Evolutionary conservation across 2,888 invertebrate genomes (phyloP).

Genomic region (Itoplectis maculator): DNA sequence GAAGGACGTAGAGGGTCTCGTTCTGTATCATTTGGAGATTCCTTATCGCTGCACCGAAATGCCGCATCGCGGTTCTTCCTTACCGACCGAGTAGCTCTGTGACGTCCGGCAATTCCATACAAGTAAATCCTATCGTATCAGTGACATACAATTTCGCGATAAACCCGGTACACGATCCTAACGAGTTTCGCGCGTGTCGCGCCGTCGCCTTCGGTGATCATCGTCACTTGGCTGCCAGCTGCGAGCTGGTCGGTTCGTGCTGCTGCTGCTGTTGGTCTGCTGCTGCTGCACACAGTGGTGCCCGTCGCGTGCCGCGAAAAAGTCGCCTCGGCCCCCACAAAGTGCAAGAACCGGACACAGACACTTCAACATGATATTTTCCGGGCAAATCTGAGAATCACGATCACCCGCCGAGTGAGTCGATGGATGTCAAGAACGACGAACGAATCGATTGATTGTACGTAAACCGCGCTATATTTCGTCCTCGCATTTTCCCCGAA

Average conservation of each 20-base stretch:
- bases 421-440: neutral
- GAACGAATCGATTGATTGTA: neutral
- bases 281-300: too few species aligned
- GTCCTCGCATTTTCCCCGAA: neutral
- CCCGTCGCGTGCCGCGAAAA: constrained; percentile 11
- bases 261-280: too few species aligned
- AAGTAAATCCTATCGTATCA: too few species aligned
- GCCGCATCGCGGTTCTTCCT: too few species aligned
- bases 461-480: neutral
- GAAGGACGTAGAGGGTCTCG: neutral
- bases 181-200: neutral
- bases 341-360: too few species aligned
- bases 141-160: neutral
- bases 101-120: too few species aligned
- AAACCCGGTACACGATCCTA: neutral
- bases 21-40: neutral
- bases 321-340: neutral
- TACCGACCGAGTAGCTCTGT: too few species aligned
- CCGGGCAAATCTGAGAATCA: constrained; percentile 14
- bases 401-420: neutral
- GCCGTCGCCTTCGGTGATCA: neutral
- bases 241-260: constrained; percentile 41
- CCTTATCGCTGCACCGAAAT: too few species aligned
- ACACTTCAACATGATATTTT: constrained; percentile 46
- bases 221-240: constrained; percentile 57